Base-by-base conservation (phyloP, 2,888 invertebrate genomes). In the Drosophila gaucha region DNA sequence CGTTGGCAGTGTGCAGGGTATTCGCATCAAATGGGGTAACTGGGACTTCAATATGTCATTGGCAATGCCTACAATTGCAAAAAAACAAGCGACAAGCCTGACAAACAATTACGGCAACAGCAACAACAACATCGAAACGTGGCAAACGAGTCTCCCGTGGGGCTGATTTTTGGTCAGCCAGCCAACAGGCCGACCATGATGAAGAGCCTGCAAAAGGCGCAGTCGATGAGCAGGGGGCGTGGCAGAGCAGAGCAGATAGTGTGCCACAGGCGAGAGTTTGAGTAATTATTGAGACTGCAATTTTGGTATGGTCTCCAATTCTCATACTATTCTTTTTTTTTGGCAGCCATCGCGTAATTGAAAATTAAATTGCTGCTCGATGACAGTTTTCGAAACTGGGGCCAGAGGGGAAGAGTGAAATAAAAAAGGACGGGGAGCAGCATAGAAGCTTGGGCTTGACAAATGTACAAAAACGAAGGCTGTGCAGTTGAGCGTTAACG, bases 271-370 rank as follows among this genome's bases (percentile, higher is more conserved):
- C 88, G 84, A 84, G 88, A 86, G 72, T 88, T 84, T 84, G 88
- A 84, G 84, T 84, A 84, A 84, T 84, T 88, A 84, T 84, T 73
- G 86, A 67, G 86, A 71, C 78, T 86, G 83, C 80, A 82, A 63
- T 67, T 80, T 79, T 67, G 71, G 67, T 67, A 59, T 73, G 76
- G 59, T 62, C 35, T 51, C 33, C 55, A 52, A 3, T 10, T 44
- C 10, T 5, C 2, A 18, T 30, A 6, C 22, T n/a, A 20, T 31
- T 24, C 24, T 20, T 28, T 60, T 46, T 69, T 74, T 83, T 78
- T 80, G 78, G 78, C 85, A 78, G 72, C 69, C 75, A 64, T 67
- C 75, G 65, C 85, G 75, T 86, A 86, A 87, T 82, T 86, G 85
- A 80, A 87, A 87, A 82, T 82, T 86, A 85, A 82, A 82, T 86